phyloP scores from a whole-genome alignment of 1,140 invertebrate genomes.

The Lasaia peninsularis region DNA sequence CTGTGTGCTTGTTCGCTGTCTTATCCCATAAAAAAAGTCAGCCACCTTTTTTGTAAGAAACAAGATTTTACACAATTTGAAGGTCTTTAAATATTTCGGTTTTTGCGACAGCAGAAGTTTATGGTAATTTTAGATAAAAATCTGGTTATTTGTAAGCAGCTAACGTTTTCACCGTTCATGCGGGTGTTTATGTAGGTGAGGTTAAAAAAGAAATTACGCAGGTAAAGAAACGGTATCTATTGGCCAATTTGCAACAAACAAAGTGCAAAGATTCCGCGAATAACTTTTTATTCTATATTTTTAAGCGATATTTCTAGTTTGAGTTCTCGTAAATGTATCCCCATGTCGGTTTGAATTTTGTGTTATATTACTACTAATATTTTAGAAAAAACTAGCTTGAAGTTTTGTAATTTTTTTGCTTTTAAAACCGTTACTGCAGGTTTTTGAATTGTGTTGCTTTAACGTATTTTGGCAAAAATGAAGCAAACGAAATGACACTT shows the following conservation, averaged over 20 bases:
- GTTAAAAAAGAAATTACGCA: constrained; percentile 25
- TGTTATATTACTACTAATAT: too few species aligned
- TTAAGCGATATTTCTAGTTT: too few species aligned
- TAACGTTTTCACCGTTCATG: constrained; percentile 27
- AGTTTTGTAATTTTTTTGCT: neutral
- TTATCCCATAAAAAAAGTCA: too few species aligned
- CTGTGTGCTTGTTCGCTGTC: too few species aligned
- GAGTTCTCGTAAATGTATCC: too few species aligned
- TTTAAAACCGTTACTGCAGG: constrained; percentile 58
- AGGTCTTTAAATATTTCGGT: constrained; percentile 5
- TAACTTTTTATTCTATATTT: too few species aligned
- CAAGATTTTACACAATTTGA: too few species aligned
- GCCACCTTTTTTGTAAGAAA: too few species aligned
- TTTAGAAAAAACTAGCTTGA: too few species aligned
- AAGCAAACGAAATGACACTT: neutral
- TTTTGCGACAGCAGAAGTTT: neutral
- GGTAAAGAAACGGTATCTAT: constrained; percentile 22
- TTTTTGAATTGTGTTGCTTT: constrained; percentile 43
- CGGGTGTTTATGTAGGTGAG: constrained; percentile 36
- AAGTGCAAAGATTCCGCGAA: neutral
- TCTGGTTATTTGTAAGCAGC: constrained; percentile 35
- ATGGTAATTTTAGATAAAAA: constrained; percentile 21
- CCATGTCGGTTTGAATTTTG: too few species aligned
- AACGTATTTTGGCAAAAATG: constrained; percentile 10
- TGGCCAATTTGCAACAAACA: neutral